Evolutionary conservation across 1,140 invertebrate species (phyloP), one percentile per base, ranked within the genome.

Genomic region (Procambarus virginalis): DNA sequence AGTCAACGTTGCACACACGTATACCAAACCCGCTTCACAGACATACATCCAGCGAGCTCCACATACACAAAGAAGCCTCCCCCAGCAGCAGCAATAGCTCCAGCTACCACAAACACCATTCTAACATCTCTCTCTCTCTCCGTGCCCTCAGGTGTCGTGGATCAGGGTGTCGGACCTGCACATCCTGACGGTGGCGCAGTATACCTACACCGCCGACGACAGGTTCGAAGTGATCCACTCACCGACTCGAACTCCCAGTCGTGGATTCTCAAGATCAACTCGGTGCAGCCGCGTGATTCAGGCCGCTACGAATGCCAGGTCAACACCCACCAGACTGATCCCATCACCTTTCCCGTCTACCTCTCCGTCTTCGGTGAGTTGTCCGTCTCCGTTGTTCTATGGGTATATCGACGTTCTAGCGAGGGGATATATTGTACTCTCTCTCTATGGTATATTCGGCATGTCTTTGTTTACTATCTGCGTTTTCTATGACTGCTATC

Each of bases 181-280:
- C 84, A 93, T 93, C 76, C 88, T 94, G 80, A 94, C 93, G 46
- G 93, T 94, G 8, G 93, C 92, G 1, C 80, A 89, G 22, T 93
- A 92, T 85, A 93, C 93, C 60, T 93, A 93, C 87, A 93, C 93
- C 0, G 93, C 91, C 8, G 93, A 93, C 83, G 91, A 93, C 79
- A 49, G 93, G 10, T 93, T 93, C 78, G 91, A 93, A 12, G 87
- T 92, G 3, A 92, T 93, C 10, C 93, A 93, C 86, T 92, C 92
- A 70, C 93, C 6, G 91, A 93, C 55, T 87, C 92, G 14, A 93
- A 94, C 73, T 93, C 92, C 10, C 92, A 94, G 48, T 93, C 94
- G 78, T 94, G 94, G 94, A 93, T 93, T 20, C 93, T 94, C 10
- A 91, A 94, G 82, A 94, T 94, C 46, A 93, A 93, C 46, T 93